phyloP scores from a whole-genome alignment of 2,797 vertebrate genomes.

The Coranthus polyacanthus region DNA sequence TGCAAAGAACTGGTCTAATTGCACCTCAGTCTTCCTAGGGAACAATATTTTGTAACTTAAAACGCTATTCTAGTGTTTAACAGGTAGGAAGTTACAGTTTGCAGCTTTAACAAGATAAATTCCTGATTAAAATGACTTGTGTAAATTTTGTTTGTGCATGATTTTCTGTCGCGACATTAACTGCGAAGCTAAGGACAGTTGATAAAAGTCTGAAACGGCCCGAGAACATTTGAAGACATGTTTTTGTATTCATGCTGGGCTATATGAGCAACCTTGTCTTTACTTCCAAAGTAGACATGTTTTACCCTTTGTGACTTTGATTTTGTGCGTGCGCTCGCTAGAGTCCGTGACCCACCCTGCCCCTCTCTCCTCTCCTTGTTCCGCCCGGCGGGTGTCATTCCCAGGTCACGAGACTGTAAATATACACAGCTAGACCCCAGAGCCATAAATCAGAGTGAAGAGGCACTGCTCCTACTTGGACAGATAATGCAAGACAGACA shows the following conservation, averaged over 20 bases:
- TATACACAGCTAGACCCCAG: slow-evolving; percentile 90
- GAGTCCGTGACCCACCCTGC: slow-evolving; percentile 76
- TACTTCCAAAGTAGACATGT: slow-evolving; percentile 9
- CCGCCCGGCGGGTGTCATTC: slow-evolving; percentile 87
- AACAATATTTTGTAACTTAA: too few species aligned
- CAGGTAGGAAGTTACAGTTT: not conserved
- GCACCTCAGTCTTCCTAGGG: not conserved
- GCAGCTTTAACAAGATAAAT: not conserved
- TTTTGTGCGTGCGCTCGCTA: slow-evolving; percentile 82
- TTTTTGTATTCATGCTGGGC: not conserved
- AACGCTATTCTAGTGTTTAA: not conserved
- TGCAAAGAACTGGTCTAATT: not conserved
- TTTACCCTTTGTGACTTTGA: slow-evolving; percentile 17
- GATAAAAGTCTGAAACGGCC: too few species aligned
- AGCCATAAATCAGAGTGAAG: slow-evolving; percentile 90
- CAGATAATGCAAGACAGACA: slow-evolving; percentile 69
- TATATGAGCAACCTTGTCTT: not conserved
- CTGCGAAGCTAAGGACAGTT: not conserved
- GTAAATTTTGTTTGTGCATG: not conserved
- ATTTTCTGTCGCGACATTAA: not conserved
- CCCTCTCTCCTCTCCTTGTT: slow-evolving; percentile 84
- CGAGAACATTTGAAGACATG: too few species aligned
- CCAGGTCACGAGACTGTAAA: slow-evolving; percentile 98
- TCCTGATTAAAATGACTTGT: not conserved
- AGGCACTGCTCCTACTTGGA: slow-evolving; percentile 63